Base-by-base conservation (phyloP, 2,797 vertebrate species). In the Amblyraja radiata region DNA sequence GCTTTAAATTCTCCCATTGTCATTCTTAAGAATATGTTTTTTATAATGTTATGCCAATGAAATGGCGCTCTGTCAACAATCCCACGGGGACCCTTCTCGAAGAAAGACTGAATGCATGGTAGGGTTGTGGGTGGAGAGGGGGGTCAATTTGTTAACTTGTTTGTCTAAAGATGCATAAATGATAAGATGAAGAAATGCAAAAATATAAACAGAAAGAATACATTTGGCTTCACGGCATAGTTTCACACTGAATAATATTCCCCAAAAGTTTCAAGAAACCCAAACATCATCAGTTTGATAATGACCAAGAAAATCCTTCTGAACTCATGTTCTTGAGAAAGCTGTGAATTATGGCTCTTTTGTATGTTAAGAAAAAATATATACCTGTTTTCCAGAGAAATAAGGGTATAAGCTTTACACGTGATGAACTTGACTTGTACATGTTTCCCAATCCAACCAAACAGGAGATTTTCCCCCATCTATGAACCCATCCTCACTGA, bases 401-500 rank as follows among this genome's bases (percentile, higher is more conserved):
- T 68, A 36, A 32, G 61, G 36, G n/a, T 36, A n/a, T 84, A 86
- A 32, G 4, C 28, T 21, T 68, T 8, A 32, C 84, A 88, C 16
- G 68, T 63, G 5, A 88, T 10, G 25, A 58, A 65, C 13, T 63
- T n/a, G 68, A 1, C 16, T 73, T 18, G 36, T 46, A 91, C 90
- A 91, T 73, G 46, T 74, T 73, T 91, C 23, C 46, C 36, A 7
- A 36, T 90, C 88, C 32, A 91, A 91, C 32, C 46, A 21, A 91
- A 71, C 9, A 91, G 90, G 65, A 46, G 36, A 73, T 71, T 71
- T 71, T 39, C 90, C 23, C 90, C 39, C 54, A 21, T 74, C 11
- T 90, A 90, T 32, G 63, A 76, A 92, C 7, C 90, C 39, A 92
- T 54, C 71, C 90, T 92, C 46, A 54, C 90, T 92, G 39, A 76